phyloP scores from a whole-genome alignment of 2,113 vertebrate genomes.

The Mormyrus iriodes region DNA sequence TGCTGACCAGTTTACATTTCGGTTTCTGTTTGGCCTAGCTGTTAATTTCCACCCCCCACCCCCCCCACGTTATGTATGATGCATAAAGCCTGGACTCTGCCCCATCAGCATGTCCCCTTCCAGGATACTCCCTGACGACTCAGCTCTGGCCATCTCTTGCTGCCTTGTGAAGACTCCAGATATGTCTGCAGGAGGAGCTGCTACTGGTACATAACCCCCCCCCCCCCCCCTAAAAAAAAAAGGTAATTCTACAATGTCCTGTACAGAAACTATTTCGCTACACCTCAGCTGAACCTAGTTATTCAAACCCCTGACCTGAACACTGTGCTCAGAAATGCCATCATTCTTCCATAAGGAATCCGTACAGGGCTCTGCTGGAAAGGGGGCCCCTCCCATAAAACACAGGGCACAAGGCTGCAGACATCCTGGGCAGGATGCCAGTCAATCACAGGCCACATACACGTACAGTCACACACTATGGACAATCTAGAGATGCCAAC shows the following conservation, averaged over 20 bases:
- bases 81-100: not conserved
- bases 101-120: not conserved
- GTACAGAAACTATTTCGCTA: too few relatives aligned
- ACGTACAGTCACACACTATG: not conserved
- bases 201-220: too few relatives aligned
- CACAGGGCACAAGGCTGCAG: not conserved
- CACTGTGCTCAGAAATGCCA: too few relatives aligned
- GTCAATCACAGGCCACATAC: not conserved
- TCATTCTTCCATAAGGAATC: too few relatives aligned
- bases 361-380: too few relatives aligned
- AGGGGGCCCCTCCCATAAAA: not conserved
- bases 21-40: not conserved
- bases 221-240: too few relatives aligned
- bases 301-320: too few relatives aligned
- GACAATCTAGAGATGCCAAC: not conserved
- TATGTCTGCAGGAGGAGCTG: too few relatives aligned
- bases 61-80: too few relatives aligned
- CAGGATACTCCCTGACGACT: not conserved
- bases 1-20: not conserved
- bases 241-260: too few relatives aligned
- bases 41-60: not conserved
- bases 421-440: not conserved
- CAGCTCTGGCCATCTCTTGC: not conserved
- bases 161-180: too few relatives aligned
- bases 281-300: too few relatives aligned